These are phyloP conservation scores for Silurus asotus DNA, from an alignment of 2,113 vertebrate species.

Conservation along the genomic window DNA sequence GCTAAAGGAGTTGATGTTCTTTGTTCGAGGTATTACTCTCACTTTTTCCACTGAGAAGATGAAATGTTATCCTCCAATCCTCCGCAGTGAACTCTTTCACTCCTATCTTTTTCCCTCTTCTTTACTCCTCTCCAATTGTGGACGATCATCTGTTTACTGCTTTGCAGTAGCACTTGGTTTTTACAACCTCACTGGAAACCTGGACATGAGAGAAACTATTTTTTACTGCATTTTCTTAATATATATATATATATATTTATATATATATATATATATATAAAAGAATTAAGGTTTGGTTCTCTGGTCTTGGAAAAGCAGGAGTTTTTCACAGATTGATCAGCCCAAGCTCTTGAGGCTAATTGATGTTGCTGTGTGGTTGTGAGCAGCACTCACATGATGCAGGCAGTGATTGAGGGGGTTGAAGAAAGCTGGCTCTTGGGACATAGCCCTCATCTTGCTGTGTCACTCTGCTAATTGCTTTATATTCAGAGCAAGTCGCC, in stretches of 20 bases:
- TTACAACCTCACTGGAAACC: neutral
- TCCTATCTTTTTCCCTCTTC: slow-evolving; percentile 7
- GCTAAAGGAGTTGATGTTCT: slow-evolving; percentile 21
- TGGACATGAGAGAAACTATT: neutral
- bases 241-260: neutral
- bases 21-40: slow-evolving; percentile 45
- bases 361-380: slow-evolving; percentile 59
- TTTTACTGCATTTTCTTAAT: neutral
- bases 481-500: neutral
- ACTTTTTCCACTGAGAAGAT: slow-evolving; percentile 45
- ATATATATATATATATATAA: slow-evolving; percentile 15
- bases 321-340: slow-evolving; percentile 63
- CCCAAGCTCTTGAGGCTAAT: slow-evolving; percentile 56
- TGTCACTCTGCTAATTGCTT: slow-evolving; percentile 52
- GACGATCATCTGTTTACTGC: slow-evolving; percentile 27
- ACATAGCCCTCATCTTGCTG: slow-evolving; percentile 35
- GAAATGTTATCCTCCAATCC: slow-evolving; percentile 15
- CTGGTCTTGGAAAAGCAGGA: slow-evolving; percentile 41
- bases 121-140: slow-evolving; percentile 4
- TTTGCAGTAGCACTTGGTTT: slow-evolving; percentile 26
- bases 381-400: slow-evolving; percentile 62
- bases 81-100: slow-evolving; percentile 30
- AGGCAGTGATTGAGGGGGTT: slow-evolving; percentile 38
- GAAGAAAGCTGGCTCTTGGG: slow-evolving; percentile 46
- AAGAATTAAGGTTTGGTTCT: slow-evolving; percentile 49